Percentiles rank a stretch among this genome's conserved stretches.
Conservation (phyloP, 92 coral and sea anemone genomes). For the Parazoanthus atlanticus region DNA sequence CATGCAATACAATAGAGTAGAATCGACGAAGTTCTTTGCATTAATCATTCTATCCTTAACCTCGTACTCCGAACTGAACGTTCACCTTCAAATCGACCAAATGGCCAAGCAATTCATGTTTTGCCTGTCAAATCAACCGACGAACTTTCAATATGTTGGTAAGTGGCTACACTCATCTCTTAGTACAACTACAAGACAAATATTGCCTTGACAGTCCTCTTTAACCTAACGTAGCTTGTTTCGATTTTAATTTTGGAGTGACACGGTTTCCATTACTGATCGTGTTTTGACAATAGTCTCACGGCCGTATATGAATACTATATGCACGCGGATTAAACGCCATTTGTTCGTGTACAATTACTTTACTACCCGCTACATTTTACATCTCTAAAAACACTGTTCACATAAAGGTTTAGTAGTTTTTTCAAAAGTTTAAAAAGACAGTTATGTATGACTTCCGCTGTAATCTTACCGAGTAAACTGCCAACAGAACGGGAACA, state of each 20-base stretch:
- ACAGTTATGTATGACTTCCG: not conserved
- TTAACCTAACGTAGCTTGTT: not conserved
- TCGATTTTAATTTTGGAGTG: no score
- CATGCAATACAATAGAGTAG: constrained; percentile 24
- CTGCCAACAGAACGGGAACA: not conserved
- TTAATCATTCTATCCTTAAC: constrained; percentile 7
- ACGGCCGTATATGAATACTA: no score
- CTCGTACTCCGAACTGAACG: not conserved
- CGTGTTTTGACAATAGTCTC: not conserved
- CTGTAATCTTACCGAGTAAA: not conserved
- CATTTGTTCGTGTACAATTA: not conserved
- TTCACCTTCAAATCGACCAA: constrained; percentile 6
- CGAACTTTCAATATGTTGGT: constrained; percentile 25
- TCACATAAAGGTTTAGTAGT: no score
- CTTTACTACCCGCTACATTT: not conserved
- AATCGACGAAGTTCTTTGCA: not conserved
- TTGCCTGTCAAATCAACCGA: constrained; percentile 23
- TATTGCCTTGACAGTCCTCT: not conserved
- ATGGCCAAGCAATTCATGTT: constrained; percentile 48
- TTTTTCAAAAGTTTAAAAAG: not conserved
- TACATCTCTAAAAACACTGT: not conserved
- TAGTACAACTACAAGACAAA: not conserved
- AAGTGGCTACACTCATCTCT: not conserved
- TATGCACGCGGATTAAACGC: not conserved
- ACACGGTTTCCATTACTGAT: not conserved